phyloP scores from a whole-genome alignment of 2,888 invertebrate species.

The Acanthacorydalis orientalis region DNA sequence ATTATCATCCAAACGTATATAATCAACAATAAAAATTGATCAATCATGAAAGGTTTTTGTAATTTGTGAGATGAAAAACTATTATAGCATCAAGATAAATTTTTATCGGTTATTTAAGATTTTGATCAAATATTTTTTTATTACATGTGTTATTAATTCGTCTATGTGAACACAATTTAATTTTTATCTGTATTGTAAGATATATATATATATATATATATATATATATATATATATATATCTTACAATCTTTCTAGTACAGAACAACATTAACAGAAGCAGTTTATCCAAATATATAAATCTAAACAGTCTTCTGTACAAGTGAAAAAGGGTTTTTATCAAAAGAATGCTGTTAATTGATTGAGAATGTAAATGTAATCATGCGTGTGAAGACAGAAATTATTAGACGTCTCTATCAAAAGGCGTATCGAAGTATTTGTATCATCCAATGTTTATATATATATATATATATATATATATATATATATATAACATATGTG shows the following conservation, averaged over 20 bases:
- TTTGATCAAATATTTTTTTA: too few species aligned
- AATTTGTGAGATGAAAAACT: too few species aligned
- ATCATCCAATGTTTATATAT: neutral
- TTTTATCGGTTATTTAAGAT: too few species aligned
- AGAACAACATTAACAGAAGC: neutral
- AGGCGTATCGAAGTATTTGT: neutral
- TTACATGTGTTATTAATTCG: too few species aligned
- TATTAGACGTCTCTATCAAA: neutral
- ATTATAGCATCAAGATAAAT: too few species aligned
- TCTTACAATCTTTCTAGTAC: neutral
- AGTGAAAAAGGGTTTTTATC: too few species aligned
- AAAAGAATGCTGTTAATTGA: neutral
- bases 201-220: neutral
- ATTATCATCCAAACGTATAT: too few species aligned
- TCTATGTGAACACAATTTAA: too few species aligned
- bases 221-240: neutral
- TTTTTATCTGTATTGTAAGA: too few species aligned
- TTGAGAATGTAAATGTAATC: neutral
- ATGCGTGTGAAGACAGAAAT: neutral
- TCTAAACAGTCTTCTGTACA: too few species aligned
- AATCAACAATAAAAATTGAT: too few species aligned
- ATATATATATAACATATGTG: neutral
- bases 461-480: slow-evolving; percentile 1
- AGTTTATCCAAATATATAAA: neutral
- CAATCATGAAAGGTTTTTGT: too few species aligned